A percentile compares a stretch with the other conserved stretches of the same genome.
phyloP scores from a whole-genome alignment of 2,888 invertebrate species.

The Orthosia incerta region DNA sequence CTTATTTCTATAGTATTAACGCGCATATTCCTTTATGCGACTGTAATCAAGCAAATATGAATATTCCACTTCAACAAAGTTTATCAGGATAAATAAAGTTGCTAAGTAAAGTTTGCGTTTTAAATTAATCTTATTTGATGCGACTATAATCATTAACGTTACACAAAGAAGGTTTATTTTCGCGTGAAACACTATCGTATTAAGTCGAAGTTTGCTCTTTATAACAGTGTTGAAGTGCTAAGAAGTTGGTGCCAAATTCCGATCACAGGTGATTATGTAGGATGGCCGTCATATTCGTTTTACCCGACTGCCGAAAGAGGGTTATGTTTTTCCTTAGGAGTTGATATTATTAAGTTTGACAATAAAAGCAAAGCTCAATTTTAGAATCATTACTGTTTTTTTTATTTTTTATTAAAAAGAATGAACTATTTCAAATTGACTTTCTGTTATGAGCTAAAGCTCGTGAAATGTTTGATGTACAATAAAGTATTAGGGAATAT shows the following conservation, averaged over 20 bases:
- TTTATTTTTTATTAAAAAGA: not conserved
- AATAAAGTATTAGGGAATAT: not conserved
- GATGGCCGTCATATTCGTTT: not conserved
- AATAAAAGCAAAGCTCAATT: constrained; percentile 59
- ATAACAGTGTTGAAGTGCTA: not conserved
- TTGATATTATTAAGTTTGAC: constrained; percentile 51
- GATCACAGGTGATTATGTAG: not conserved
- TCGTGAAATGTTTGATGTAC: constrained; percentile 11
- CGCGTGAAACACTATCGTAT: not conserved
- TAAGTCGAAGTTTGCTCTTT: not conserved
- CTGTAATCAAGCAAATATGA: not conserved
- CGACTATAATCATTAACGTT: too few species aligned
- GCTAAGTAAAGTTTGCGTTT: too few species aligned
- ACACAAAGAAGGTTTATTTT: not conserved
- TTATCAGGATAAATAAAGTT: too few species aligned
- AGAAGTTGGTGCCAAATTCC: constrained; percentile 22
- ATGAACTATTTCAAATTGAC: constrained; percentile 20
- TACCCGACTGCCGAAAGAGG: too few species aligned
- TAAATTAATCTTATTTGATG: too few species aligned
- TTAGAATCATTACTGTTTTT: constrained; percentile 27
- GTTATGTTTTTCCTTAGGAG: constrained; percentile 6
- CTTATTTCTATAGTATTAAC: not conserved
- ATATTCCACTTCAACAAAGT: not conserved
- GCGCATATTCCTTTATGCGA: not conserved
- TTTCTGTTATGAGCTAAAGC: constrained; percentile 19